These are phyloP conservation scores for Agriopis marginaria DNA, from an alignment of 2,888 invertebrate genomes.

Conservation along the genomic window DNA sequence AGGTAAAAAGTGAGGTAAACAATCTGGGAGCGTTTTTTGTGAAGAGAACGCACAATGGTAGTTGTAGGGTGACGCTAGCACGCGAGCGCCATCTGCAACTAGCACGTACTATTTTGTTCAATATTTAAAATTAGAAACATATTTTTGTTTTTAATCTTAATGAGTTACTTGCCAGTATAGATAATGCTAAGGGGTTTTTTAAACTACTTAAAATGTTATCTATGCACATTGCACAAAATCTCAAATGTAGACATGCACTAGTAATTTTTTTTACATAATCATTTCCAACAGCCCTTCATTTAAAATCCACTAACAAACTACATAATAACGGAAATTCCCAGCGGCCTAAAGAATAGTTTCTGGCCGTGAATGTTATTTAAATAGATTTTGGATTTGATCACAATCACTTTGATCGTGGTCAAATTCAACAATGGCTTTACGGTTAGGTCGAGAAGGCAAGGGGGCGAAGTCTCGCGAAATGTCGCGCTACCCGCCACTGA, in stretches of 20 bases:
- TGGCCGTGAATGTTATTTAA: slow-evolving; percentile 69
- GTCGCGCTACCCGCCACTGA: slow-evolving; percentile 52
- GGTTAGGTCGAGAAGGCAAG: slow-evolving; percentile 58
- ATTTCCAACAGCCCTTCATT: slow-evolving; percentile 9
- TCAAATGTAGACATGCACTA: background rate
- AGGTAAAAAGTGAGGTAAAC: slow-evolving; percentile 85
- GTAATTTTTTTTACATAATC: background rate
- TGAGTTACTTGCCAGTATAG: too few species aligned
- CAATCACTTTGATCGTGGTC: slow-evolving; percentile 78
- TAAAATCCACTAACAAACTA: slow-evolving; percentile 36
- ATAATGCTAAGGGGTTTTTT: too few species aligned
- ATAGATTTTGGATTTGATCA: slow-evolving; percentile 74
- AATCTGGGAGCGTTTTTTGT: slow-evolving; percentile 79
- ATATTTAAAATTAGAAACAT: slow-evolving; percentile 26
- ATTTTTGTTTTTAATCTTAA: too few species aligned
- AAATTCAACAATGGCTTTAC: slow-evolving; percentile 71
- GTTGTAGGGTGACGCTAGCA: slow-evolving; percentile 73
- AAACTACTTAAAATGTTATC: too few species aligned
- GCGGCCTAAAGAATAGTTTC: slow-evolving; percentile 58
- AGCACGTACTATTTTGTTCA: slow-evolving; percentile 41
- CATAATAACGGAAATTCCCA: slow-evolving; percentile 73
- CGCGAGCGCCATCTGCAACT: slow-evolving; percentile 64
- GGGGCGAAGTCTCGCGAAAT: slow-evolving; percentile 23
- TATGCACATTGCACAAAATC: too few species aligned
- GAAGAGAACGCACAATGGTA: slow-evolving; percentile 62